Evolutionary conservation across 2,888 invertebrate genomes (phyloP).

Genomic region (Ornithoptera priamus): DNA sequence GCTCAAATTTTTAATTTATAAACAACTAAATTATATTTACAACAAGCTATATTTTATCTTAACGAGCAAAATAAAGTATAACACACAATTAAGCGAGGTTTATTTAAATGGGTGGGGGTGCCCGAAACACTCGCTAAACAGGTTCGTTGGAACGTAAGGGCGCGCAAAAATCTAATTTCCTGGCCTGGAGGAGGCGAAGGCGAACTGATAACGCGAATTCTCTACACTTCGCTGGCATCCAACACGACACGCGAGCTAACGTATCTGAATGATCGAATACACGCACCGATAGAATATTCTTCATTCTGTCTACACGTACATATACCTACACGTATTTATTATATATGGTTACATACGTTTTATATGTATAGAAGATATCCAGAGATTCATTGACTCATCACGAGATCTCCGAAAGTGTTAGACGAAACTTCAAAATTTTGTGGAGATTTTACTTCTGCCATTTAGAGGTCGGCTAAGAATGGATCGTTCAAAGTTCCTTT

Average conservation of each 20-base stretch:
- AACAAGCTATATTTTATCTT: not conserved
- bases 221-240: conserved; percentile 33
- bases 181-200: conserved; percentile 37
- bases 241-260: conserved; percentile 13
- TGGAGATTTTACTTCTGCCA: too few species aligned
- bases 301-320: too few species aligned
- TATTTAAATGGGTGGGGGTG: conserved; percentile 27
- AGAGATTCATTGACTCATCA: too few species aligned
- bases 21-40: not conserved
- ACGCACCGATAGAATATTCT: not conserved
- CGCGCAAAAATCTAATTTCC: conserved; percentile 54
- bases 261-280: conserved; percentile 20
- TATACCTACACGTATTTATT: too few species aligned
- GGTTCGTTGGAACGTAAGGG: conserved; percentile 39
- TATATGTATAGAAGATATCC: too few species aligned
- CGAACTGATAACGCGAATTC: conserved; percentile 39
- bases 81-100: conserved; percentile 20
- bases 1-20: not conserved
- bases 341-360: too few species aligned
- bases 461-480: too few species aligned
- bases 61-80: conserved; percentile 12
- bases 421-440: too few species aligned
- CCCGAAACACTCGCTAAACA: conserved; percentile 34
- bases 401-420: too few species aligned
- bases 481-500: too few species aligned